Conservation (phyloP, 2,113 vertebrate genomes). For the Atherinomorus stipes region DNA sequence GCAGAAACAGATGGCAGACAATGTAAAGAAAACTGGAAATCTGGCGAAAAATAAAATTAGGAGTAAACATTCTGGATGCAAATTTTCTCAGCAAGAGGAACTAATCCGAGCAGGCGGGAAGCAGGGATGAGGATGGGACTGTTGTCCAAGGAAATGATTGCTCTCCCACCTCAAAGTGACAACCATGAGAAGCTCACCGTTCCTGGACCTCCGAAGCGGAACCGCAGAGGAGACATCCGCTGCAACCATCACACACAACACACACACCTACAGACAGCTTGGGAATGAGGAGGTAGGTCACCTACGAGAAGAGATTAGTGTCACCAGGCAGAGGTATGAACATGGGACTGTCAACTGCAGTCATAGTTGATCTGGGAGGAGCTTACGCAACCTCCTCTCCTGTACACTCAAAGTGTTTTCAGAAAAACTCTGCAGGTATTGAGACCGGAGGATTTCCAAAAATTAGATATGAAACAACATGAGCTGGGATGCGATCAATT, state of each 20-base stretch:
- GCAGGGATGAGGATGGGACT: constrained; percentile 75
- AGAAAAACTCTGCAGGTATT: not conserved
- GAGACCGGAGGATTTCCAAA: constrained; percentile 3
- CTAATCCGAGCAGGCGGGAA: constrained; percentile 78
- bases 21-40: constrained; percentile 40
- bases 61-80: constrained; percentile 73
- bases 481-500: not conserved
- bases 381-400: constrained; percentile 35
- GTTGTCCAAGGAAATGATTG: constrained; percentile 80
- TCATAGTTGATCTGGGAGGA: constrained; percentile 51
- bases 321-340: constrained; percentile 70
- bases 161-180: constrained; percentile 81
- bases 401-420: constrained; percentile 28
- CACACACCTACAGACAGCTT: constrained; percentile 48
- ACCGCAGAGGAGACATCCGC: constrained; percentile 72
- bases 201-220: constrained; percentile 77
- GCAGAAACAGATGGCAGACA: constrained; percentile 44
- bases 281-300: constrained; percentile 72
- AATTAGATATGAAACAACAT: constrained; percentile 5
- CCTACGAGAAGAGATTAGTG: constrained; percentile 77
- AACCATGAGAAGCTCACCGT: constrained; percentile 81
- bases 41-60: constrained; percentile 55
- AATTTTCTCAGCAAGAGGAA: constrained; percentile 78
- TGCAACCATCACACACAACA: constrained; percentile 52
- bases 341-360: constrained; percentile 65